phyloP scores from a whole-genome alignment of 2,113 vertebrate species.

The Felis chaus region DNA sequence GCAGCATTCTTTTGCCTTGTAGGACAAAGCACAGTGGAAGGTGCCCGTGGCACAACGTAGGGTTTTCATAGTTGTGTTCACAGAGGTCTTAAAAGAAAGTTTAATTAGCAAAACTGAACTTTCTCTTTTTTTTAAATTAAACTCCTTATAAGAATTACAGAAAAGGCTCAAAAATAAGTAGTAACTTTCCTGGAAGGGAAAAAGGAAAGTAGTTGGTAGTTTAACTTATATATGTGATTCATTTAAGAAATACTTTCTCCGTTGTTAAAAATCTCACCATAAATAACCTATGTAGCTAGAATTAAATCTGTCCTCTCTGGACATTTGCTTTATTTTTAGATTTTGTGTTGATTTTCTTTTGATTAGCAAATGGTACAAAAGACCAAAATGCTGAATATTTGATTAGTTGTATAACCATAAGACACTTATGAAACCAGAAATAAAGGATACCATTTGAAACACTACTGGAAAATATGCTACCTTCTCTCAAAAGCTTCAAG shows the following conservation, averaged over 20 bases:
- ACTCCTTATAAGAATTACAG: slow-evolving; percentile 5
- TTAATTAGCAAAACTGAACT: slow-evolving; percentile 18
- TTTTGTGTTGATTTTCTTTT: slow-evolving; percentile 62
- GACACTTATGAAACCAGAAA: background rate
- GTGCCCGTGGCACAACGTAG: background rate
- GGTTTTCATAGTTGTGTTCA: background rate
- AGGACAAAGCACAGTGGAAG: background rate
- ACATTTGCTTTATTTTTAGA: slow-evolving; percentile 65
- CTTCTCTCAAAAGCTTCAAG: background rate
- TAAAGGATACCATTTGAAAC: background rate
- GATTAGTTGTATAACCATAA: slow-evolving; percentile 18
- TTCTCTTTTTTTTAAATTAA: background rate
- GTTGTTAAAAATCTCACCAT: slow-evolving; percentile 59
- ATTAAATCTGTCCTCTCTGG: slow-evolving; percentile 53
- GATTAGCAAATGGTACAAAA: background rate
- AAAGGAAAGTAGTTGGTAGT: background rate
- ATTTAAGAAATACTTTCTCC: slow-evolving; percentile 63
- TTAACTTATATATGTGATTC: slow-evolving; percentile 43
- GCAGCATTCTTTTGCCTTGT: background rate
- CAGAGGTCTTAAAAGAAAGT: background rate
- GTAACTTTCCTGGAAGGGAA: background rate
- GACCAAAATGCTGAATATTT: background rate
- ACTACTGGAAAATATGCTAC: background rate
- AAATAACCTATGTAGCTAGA: slow-evolving; percentile 45
- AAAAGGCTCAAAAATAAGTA: background rate